Evolutionary conservation across 2,888 invertebrate genomes (phyloP), one percentile per base, ranked within the genome.

Genomic region (Spatulosminthurus flaviceps): DNA sequence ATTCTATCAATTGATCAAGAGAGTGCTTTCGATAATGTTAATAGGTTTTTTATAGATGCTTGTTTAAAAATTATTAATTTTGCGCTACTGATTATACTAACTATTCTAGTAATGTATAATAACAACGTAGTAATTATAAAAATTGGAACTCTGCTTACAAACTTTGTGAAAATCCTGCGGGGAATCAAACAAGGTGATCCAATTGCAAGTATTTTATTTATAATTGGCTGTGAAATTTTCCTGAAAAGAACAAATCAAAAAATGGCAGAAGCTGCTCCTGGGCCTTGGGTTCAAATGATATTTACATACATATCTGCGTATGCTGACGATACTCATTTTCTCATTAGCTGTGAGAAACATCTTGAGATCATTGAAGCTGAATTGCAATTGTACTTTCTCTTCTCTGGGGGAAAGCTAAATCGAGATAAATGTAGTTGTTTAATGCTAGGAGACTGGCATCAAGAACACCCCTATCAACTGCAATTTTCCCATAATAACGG

Each of bases 1-100:
- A n/a, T 76, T 9, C 19, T 76, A 0, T 66, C 64, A 1, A 64
- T 76, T 1, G 66, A 66, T 29, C 66, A 76, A 26, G 64, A 76
- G 21, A 1, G 11, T 21, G 76, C 76, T 0, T 76, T 76, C 24
- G 67, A 67, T 16, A 67, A 67, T 26, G 26, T 67, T 1, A 26
- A 24, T 13, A 26, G 67, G 9, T 19, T 22, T 22, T 67, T 67
- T 29, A n/a, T 67, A 26, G 9, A 7, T 1, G 24, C 67, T 13
- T 26, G 7, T 5, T 5, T 67, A 0, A 5, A n/a, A 7, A 28
- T n/a, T 2, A 28, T 67, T 9, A 67, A 26, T 67, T 67, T 67
- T n/a, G 22, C 67, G 1, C 0, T 5, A 7, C 13, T 24, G 2
- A 67, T 67, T 28, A 4, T 67, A 1, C 1, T 28, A 1, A 4